Evolutionary conservation across 1,140 invertebrate species (phyloP).

Genomic region (Megalopta genalis): DNA sequence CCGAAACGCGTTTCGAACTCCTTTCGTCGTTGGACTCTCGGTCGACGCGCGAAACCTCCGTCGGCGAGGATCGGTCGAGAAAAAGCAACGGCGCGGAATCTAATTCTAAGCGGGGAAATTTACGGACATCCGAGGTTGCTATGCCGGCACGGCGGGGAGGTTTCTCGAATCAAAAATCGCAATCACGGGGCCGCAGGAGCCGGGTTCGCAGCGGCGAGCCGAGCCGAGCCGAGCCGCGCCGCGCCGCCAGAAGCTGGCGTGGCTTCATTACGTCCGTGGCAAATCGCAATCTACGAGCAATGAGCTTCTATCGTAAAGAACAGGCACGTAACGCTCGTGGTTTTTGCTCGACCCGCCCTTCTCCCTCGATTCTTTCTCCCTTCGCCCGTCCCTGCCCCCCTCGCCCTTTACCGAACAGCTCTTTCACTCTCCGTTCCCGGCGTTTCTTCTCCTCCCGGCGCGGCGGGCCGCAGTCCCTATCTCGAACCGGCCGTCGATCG

Average conservation of each 20-base stretch:
- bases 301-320: conserved; percentile 72
- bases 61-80: background rate
- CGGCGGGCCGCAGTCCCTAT: conserved; percentile 24
- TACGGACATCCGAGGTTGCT: background rate
- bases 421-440: background rate
- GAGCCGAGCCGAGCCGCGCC: background rate
- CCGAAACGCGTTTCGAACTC: background rate
- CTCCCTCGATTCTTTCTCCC: conserved; percentile 38
- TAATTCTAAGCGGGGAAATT: conserved; percentile 9
- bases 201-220: background rate
- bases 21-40: background rate
- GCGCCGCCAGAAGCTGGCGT: conserved; percentile 59
- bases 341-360: conserved; percentile 67
- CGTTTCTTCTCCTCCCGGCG: conserved; percentile 8
- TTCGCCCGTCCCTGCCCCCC: background rate
- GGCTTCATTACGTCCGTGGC: conserved; percentile 78
- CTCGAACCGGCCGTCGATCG: conserved; percentile 45
- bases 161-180: conserved; percentile 20
- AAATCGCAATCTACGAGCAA: conserved; percentile 79
- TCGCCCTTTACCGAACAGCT: too few species aligned
- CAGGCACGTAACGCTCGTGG: conserved; percentile 69
- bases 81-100: conserved; percentile 15
- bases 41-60: too few species aligned
- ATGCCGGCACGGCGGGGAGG: too few species aligned
- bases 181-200: conserved; percentile 2